These are phyloP conservation scores for Rhaphigaster nebulosa DNA, from an alignment of 2,888 invertebrate genomes.

Conservation along the genomic window DNA sequence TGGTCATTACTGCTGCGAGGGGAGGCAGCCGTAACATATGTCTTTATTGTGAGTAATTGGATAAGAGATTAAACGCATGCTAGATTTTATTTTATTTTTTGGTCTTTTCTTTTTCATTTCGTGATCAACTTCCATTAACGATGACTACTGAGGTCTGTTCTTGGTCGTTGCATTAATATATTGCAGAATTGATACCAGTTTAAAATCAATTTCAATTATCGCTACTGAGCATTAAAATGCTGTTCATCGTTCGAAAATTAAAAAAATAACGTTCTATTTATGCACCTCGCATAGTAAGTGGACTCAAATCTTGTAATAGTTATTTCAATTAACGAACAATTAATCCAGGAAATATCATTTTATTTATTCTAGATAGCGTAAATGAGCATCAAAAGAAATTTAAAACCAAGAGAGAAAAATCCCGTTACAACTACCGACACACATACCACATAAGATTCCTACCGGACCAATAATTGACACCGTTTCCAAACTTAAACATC, in stretches of 20 bases:
- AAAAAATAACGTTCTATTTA: too few relatives aligned
- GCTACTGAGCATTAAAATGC: not conserved
- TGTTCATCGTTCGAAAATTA: not conserved
- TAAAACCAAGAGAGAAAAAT: not conserved
- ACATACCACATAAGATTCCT: not conserved
- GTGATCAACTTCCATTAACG: not conserved
- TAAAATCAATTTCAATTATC: not conserved
- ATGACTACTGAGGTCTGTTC: not conserved
- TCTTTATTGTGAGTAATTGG: slow-evolving; percentile 15
- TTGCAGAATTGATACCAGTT: not conserved
- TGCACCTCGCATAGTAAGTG: too few relatives aligned
- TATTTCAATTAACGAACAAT: too few relatives aligned
- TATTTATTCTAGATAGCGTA: not conserved
- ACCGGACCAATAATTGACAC: not conserved
- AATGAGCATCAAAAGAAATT: not conserved
- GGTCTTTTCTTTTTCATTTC: not conserved
- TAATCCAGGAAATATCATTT: not conserved
- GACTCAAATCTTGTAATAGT: too few relatives aligned
- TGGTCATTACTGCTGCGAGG: not conserved
- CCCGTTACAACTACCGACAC: not conserved
- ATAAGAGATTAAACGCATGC: not conserved
- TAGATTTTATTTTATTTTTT: not conserved
- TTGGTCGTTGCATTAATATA: not conserved
- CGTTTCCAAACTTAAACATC: not conserved
- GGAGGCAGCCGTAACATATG: slow-evolving; percentile 30